Evolutionary conservation across 1,140 invertebrate species (phyloP).

Genomic region (Leptinotarsa lineolata): DNA sequence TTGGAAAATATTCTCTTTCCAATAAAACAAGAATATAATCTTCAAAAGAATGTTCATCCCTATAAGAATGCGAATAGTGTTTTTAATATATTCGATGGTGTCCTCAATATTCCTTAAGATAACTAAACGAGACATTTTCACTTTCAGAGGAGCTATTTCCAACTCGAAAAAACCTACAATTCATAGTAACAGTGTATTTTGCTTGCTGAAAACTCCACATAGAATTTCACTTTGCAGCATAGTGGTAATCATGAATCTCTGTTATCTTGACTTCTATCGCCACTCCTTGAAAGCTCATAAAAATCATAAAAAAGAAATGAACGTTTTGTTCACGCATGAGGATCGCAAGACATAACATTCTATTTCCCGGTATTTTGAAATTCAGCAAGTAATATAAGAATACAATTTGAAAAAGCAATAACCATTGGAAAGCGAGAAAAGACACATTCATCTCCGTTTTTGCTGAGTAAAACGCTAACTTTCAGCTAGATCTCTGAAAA

Average conservation of each 20-base stretch:
- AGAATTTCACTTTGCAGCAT: no score
- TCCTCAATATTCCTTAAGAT: no score
- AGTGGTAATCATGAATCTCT: neutral
- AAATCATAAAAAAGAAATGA: neutral
- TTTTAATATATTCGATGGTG: no score
- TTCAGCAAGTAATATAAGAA: conserved; percentile 17
- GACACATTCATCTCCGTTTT: neutral
- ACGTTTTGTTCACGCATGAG: conserved; percentile 7
- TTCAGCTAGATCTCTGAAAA: neutral
- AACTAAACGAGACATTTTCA: no score
- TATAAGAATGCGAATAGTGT: no score
- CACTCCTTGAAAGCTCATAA: neutral
- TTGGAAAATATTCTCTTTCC: no score
- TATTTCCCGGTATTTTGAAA: conserved; percentile 6
- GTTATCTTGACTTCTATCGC: neutral
- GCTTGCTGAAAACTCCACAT: no score
- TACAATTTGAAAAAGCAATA: neutral
- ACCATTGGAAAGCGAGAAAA: conserved; percentile 7
- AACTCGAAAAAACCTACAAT: no score
- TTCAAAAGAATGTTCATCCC: no score
- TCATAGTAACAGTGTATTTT: no score
- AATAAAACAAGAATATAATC: no score
- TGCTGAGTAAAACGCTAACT: conserved; percentile 13
- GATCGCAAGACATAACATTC: neutral
- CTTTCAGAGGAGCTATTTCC: no score